Evolutionary conservation across 2,797 vertebrate species (phyloP).

Genomic region (Karalla daura): DNA sequence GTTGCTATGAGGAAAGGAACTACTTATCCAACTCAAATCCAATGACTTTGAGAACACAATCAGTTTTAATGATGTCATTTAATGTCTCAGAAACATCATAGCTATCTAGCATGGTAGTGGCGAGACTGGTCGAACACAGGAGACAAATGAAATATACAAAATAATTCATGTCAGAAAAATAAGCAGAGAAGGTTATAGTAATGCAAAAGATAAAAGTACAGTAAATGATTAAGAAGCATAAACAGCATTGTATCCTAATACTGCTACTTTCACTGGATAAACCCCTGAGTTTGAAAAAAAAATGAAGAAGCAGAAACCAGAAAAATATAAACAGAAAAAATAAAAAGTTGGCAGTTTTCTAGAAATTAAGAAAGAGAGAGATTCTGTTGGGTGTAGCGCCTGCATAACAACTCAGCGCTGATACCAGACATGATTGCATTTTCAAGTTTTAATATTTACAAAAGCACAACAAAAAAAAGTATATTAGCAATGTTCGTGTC

Average conservation of each 20-base stretch:
- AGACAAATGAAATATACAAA: conserved; percentile 76
- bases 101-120: conserved; percentile 66
- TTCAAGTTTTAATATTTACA: conserved; percentile 85
- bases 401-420: conserved; percentile 57
- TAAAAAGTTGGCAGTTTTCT: conserved; percentile 78
- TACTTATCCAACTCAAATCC: not conserved
- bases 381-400: conserved; percentile 56
- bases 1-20: too few relatives aligned
- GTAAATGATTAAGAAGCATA: conserved; percentile 73
- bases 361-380: conserved; percentile 68
- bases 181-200: conserved; percentile 63
- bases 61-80: conserved; percentile 74
- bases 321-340: conserved; percentile 67
- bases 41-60: conserved; percentile 26
- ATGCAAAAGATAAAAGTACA: conserved; percentile 70
- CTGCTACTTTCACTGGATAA: conserved; percentile 75
- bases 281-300: conserved; percentile 82
- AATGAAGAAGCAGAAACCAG: conserved; percentile 65
- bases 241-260: conserved; percentile 69
- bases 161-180: conserved; percentile 73
- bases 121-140: conserved; percentile 70
- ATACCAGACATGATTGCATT: conserved; percentile 74
- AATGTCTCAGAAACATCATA: conserved; percentile 76
- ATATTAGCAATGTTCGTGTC: conserved; percentile 64
- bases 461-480: conserved; percentile 64